These are phyloP conservation scores for Athrips mouffetella DNA, from an alignment of 2,888 invertebrate species.

Conservation along the genomic window DNA sequence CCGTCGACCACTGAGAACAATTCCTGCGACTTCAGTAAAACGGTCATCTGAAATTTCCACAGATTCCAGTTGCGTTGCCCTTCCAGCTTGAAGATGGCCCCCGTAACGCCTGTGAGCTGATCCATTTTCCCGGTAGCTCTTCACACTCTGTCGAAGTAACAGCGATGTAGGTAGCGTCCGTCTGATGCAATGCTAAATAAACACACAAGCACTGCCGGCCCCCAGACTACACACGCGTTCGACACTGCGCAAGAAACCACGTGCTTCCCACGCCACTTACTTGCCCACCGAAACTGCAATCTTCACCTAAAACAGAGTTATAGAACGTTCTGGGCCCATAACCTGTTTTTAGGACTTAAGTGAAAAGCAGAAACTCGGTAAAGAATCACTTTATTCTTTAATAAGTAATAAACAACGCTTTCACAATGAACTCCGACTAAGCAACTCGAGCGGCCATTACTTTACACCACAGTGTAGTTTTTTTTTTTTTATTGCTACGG, in stretches of 20 bases:
- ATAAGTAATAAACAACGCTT: no score
- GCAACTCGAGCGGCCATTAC: no score
- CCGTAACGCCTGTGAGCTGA: neutral
- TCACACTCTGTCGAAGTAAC: neutral
- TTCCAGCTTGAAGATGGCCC: neutral
- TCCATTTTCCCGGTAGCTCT: neutral
- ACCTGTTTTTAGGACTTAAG: neutral
- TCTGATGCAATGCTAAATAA: neutral
- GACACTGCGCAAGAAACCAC: neutral
- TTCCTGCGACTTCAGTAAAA: neutral
- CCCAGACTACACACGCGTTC: neutral
- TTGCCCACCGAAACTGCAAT: neutral
- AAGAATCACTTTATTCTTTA: no score
- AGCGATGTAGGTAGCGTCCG: neutral
- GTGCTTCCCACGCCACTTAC: neutral
- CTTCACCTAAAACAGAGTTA: neutral
- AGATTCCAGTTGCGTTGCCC: neutral
- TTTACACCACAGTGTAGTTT: no score
- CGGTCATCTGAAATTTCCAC: neutral
- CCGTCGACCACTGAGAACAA: neutral
- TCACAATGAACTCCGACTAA: no score
- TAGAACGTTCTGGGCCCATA: neutral
- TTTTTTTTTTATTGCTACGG: no score
- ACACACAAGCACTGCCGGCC: neutral
- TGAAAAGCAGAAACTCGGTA: neutral